A percentile compares a stretch with the other conserved stretches of the same genome.
Conservation (phyloP, 2,797 vertebrate genomes). For the Bryconaethiops microstoma region DNA sequence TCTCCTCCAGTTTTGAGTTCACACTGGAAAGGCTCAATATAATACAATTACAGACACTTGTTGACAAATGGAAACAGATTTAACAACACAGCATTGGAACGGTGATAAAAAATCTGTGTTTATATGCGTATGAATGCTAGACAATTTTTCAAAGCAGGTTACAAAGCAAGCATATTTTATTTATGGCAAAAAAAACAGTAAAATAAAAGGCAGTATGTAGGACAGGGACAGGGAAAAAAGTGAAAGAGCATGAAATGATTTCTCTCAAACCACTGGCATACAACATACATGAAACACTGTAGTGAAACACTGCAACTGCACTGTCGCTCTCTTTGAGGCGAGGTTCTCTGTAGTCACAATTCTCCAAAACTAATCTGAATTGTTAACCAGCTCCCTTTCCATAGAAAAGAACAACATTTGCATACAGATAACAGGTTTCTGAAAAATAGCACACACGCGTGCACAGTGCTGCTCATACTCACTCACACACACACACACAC, state of each 20-base stretch:
- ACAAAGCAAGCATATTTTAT: slow-evolving; percentile 12
- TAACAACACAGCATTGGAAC: background rate
- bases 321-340: slow-evolving; percentile 55
- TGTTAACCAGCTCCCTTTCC: slow-evolving; percentile 70
- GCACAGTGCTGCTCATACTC: background rate
- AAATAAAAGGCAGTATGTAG: slow-evolving; percentile 17
- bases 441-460: slow-evolving; percentile 41
- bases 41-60: slow-evolving; percentile 12
- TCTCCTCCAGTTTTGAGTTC: background rate
- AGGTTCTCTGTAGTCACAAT: slow-evolving; percentile 46
- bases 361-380: slow-evolving; percentile 68
- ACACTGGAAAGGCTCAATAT: background rate
- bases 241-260: slow-evolving; percentile 37
- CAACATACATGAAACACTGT: too few relatives aligned
- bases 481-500: background rate
- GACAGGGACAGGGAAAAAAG: background rate
- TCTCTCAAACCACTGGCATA: slow-evolving; percentile 45
- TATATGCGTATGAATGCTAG: background rate
- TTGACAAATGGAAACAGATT: slow-evolving; percentile 6
- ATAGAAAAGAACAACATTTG: slow-evolving; percentile 71
- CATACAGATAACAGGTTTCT: slow-evolving; percentile 63
- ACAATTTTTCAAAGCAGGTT: slow-evolving; percentile 3
- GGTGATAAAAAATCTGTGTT: background rate
- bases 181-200: slow-evolving; percentile 6
- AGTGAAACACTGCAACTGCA: slow-evolving; percentile 32